Percentiles rank a stretch among this genome's conserved stretches.
Evolutionary conservation across 2,888 invertebrate genomes (phyloP).

Genomic region (Bruchidius siliquastri): DNA sequence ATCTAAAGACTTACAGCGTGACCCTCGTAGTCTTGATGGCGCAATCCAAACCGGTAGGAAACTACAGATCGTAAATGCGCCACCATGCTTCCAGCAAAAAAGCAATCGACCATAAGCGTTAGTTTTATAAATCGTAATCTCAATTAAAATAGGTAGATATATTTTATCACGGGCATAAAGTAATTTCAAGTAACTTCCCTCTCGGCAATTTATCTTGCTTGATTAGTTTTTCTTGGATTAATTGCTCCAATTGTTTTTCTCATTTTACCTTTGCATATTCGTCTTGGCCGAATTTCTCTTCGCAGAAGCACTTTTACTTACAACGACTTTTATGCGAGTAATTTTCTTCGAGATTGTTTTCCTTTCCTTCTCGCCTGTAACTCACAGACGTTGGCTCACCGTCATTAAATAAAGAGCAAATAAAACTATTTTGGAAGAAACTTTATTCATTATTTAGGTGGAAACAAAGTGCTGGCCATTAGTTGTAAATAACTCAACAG

Average conservation of each 20-base stretch:
- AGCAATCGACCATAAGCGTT: conserved; percentile 7
- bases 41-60: background rate
- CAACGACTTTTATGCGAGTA: conserved; percentile 34
- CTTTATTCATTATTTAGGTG: conserved; percentile 15
- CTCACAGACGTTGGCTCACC: conserved; percentile 20
- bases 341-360: conserved; percentile 36
- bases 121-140: conserved; percentile 44
- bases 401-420: conserved; percentile 28
- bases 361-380: conserved; percentile 24
- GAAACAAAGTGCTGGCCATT: background rate
- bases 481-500: background rate
- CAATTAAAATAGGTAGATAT: conserved; percentile 47
- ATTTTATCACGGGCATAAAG: conserved; percentile 49
- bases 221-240: conserved; percentile 51
- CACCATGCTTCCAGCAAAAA: background rate
- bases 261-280: conserved; percentile 47
- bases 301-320: conserved; percentile 37
- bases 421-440: conserved; percentile 19
- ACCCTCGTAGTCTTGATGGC: too few relatives aligned
- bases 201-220: conserved; percentile 48
- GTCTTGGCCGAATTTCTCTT: conserved; percentile 44
- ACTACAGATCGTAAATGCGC: conserved; percentile 10
- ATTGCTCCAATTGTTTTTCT: conserved; percentile 50
- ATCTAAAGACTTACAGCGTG: too few relatives aligned
- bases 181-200: conserved; percentile 45